A percentile compares a stretch with the other conserved stretches of the same genome.
These are phyloP conservation scores for Heliocidaris erythrogramma DNA, from an alignment of 35 echinoderm and acorn worm species.

Conservation along the genomic window DNA sequence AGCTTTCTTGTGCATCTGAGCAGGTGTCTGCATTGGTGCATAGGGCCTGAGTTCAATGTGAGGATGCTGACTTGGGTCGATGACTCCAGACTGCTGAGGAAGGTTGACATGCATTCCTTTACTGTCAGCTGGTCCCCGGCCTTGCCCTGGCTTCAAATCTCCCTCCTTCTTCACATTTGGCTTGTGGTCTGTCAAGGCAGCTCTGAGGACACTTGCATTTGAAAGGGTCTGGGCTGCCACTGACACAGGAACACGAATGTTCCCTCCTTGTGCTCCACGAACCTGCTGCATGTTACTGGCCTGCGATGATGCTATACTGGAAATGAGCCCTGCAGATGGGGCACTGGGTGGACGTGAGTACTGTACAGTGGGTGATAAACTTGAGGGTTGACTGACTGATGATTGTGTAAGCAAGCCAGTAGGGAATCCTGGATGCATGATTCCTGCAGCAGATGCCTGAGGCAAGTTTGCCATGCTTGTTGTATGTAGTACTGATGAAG, in stretches of 20 bases:
- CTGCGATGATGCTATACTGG: slow-evolving; percentile 41
- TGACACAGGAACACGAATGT: slow-evolving; percentile 75
- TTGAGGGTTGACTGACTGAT: slow-evolving; percentile 23
- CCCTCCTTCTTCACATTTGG: slow-evolving; percentile 6
- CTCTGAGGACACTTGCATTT: slow-evolving; percentile 88
- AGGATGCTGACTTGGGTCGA: slow-evolving; percentile 33
- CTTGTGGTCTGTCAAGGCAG: slow-evolving; percentile 52
- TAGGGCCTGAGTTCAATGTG: slow-evolving; percentile 19
- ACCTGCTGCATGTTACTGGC: slow-evolving; percentile 9
- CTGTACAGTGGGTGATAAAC: slow-evolving; percentile 40
- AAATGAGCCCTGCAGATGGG: slow-evolving; percentile 47
- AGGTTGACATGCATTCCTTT: slow-evolving; percentile 24
- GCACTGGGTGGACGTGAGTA: slow-evolving; percentile 60
- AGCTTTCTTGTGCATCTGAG: slow-evolving; percentile 34
- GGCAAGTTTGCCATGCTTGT: slow-evolving; percentile 22
- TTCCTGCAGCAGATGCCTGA: neutral
- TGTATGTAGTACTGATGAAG: slow-evolving; percentile 45
- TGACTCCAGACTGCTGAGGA: slow-evolving; percentile 16
- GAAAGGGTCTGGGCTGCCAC: slow-evolving; percentile 66
- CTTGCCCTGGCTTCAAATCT: slow-evolving; percentile 2
- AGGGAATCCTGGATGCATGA: neutral
- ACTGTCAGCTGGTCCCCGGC: neutral
- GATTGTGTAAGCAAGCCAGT: neutral
- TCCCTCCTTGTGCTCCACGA: slow-evolving; percentile 5
- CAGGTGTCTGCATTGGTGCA: neutral